Base-by-base conservation (phyloP, 2,113 vertebrate species). In the Bubo bubo region DNA sequence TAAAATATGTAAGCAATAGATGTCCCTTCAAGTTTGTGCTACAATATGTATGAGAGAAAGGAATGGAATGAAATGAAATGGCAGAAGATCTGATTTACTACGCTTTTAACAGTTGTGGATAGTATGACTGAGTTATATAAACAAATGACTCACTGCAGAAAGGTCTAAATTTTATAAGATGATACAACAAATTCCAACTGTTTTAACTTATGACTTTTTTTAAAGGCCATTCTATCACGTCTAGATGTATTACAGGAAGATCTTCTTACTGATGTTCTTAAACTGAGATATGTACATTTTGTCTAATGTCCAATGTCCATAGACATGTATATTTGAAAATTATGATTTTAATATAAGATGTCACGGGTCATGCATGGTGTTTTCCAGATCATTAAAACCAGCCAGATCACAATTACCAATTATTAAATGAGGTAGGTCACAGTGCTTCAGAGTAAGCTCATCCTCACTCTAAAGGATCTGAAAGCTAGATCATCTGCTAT, bases 101-200 rank as follows among this genome's bases (percentile, higher is more conserved):
- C 0, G 2, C 23, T 83, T 77, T 91, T 90, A 70, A 90, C 28
- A 37, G 35, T 30, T 88, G 21, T 49, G 81, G 56, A 50, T 63
- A 60, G 37, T 58, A 79, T 79, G 58, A 70, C 58, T 3, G 16
- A 94, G 53, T 88, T 90, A 86, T 82, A 66, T 64, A 93, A 95
- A 93, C 70, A 95, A 90, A 94, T 87, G 4, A 82, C 62, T 96
- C 92, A 58, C 8, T 73, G 30, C 23, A 88, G 55, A 86, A 86
- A 66, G 12, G 6, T 85, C 52, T 87, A 47, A 37, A 75, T 94
- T 91, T 79, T 82, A 72, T 43, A 89, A 79, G 21, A 6, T n/a
- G 81, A 49, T 43, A 9, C 47, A 90, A 58, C 2, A 77, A 73
- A 84, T 92, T 84, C 47, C 37, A 82, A 90, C 6, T n/a, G 49